Percentiles rank a stretch among this genome's conserved stretches.
These are phyloP conservation scores for Caprella mutica DNA, from an alignment of 2,888 invertebrate genomes.

Conservation along the genomic window DNA sequence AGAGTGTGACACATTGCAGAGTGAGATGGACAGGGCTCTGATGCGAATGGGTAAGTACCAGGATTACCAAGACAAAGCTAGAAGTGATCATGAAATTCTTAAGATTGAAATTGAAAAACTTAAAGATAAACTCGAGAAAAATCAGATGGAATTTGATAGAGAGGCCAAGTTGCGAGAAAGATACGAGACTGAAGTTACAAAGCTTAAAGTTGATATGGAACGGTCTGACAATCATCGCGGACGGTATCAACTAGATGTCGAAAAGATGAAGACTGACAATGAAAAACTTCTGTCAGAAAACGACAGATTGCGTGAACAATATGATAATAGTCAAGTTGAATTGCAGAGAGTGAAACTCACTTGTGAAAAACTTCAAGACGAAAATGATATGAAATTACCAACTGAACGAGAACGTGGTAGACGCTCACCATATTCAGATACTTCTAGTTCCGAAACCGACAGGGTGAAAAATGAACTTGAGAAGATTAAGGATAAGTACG, in stretches of 20 bases:
- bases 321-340: constrained; percentile 31
- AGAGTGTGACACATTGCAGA: constrained; percentile 64
- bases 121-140: constrained; percentile 53
- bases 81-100: constrained; percentile 50
- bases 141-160: constrained; percentile 63
- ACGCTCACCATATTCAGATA: constrained; percentile 66
- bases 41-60: constrained; percentile 64
- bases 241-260: constrained; percentile 47
- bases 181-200: constrained; percentile 54
- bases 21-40: constrained; percentile 63
- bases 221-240: constrained; percentile 51
- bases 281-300: constrained; percentile 57
- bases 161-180: constrained; percentile 48
- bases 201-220: constrained; percentile 58
- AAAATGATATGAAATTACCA: background rate
- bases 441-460: constrained; percentile 46
- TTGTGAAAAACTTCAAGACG: constrained; percentile 28
- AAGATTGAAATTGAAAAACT: constrained; percentile 33
- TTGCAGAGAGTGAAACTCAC: constrained; percentile 29
- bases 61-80: constrained; percentile 48
- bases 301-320: constrained; percentile 30
- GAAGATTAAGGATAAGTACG: constrained; percentile 48
- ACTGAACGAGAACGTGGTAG: constrained; percentile 26
- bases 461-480: constrained; percentile 58
- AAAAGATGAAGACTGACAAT: constrained; percentile 37